Conservation (phyloP, 2,113 vertebrate genomes). For the Brienomyrus brachyistius region DNA sequence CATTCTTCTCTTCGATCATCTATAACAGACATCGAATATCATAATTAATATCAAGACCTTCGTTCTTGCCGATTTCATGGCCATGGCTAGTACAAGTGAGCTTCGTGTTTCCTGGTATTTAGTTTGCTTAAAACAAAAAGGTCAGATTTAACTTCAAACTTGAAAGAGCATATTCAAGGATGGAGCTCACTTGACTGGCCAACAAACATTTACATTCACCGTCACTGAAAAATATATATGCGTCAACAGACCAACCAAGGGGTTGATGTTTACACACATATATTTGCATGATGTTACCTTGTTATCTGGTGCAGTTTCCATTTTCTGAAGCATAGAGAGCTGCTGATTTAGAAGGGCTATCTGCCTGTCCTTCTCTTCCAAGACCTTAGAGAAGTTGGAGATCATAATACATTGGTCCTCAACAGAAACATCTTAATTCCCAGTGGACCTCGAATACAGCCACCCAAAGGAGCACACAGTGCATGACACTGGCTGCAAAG, state of each 20-base stretch:
- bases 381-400: conserved; percentile 72
- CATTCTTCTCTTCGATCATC: conserved; percentile 72
- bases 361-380: conserved; percentile 82
- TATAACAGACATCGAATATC: conserved; percentile 37
- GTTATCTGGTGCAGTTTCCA: conserved; percentile 70
- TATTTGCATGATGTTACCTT: conserved; percentile 68
- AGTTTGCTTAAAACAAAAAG: background rate
- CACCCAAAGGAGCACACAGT: background rate
- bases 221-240: conserved; percentile 33
- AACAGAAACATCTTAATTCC: conserved; percentile 43
- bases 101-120: background rate
- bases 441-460: conserved; percentile 52
- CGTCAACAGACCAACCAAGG: conserved; percentile 29
- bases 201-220: background rate
- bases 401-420: conserved; percentile 64
- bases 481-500: background rate
- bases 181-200: background rate
- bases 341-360: conserved; percentile 79
- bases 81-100: background rate
- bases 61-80: background rate
- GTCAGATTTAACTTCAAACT: background rate
- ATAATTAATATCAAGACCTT: background rate
- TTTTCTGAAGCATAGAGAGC: conserved; percentile 74
- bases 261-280: conserved; percentile 33
- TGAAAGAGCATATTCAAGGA: background rate